Conservation (phyloP, 2,888 invertebrate species). For the Aphodius granarius region DNA sequence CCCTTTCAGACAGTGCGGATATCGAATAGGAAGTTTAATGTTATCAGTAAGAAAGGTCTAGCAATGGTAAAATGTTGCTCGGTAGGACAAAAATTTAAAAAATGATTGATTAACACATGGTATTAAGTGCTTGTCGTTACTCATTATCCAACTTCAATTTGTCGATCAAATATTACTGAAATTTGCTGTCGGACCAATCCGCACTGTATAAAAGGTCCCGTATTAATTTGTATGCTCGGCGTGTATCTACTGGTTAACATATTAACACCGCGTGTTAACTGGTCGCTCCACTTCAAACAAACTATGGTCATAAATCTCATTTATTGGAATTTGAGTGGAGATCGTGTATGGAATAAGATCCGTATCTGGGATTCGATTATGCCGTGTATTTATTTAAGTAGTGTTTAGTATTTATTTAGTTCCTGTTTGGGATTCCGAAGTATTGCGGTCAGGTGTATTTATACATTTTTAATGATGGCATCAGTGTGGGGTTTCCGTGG, state of each 20-base stretch:
- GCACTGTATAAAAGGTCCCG: neutral
- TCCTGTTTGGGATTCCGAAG: neutral
- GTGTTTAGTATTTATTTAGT: neutral
- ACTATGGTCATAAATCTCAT: neutral
- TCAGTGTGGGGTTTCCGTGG: neutral
- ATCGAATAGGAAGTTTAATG: too few relatives aligned
- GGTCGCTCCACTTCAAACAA: neutral
- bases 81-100: too few relatives aligned
- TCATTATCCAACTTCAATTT: too few relatives aligned
- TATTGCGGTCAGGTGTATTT: neutral
- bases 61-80: too few relatives aligned
- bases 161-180: too few relatives aligned
- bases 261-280: neutral
- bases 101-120: too few relatives aligned
- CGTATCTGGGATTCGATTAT: neutral
- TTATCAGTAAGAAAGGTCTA: too few relatives aligned
- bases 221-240: neutral
- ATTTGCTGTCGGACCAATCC: too few relatives aligned
- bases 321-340: neutral
- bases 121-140: too few relatives aligned
- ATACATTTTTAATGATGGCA: neutral
- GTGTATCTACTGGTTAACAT: neutral
- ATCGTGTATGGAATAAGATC: neutral
- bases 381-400: neutral
- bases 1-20: too few relatives aligned